Conservation (phyloP, 2,797 vertebrate genomes). For the Bradypodion ventrale region DNA sequence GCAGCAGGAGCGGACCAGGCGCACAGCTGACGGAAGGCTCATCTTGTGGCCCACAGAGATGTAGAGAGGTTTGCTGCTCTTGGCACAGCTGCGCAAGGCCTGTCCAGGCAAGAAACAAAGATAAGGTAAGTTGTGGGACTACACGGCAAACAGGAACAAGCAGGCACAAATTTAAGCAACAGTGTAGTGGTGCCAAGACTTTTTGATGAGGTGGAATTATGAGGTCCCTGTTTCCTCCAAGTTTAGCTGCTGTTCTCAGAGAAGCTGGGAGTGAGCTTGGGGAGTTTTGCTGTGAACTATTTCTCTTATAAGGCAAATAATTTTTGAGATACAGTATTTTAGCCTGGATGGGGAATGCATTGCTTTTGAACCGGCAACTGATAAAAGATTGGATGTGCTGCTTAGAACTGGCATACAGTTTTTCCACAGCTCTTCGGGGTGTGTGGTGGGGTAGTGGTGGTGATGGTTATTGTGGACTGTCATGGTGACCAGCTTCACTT, state of each 20-base stretch:
- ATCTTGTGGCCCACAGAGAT: slow-evolving; percentile 89
- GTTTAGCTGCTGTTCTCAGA: not conserved
- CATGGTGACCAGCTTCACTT: not conserved
- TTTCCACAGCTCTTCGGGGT: too few species aligned
- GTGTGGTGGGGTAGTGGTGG: too few species aligned
- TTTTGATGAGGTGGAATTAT: not conserved
- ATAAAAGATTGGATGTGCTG: not conserved
- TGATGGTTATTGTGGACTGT: too few species aligned
- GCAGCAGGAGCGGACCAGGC: slow-evolving; percentile 86
- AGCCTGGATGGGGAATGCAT: not conserved
- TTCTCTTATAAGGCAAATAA: not conserved
- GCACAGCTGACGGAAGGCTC: slow-evolving; percentile 83
- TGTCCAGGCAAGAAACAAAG: slow-evolving; percentile 50
- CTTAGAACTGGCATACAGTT: too few species aligned
- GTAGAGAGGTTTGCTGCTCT: slow-evolving; percentile 87
- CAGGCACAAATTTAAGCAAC: too few species aligned
- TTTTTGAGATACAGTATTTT: not conserved
- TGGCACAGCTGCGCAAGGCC: slow-evolving; percentile 82
- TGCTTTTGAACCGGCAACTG: not conserved
- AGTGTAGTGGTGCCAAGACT: not conserved
- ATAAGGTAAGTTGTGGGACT: not conserved
- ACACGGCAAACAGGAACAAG: not conserved
- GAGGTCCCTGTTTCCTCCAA: not conserved
- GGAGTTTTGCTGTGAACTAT: not conserved
- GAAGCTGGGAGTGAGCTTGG: not conserved